Percentiles rank a stretch among this genome's conserved stretches.
phyloP scores from a whole-genome alignment of 23 tunicate species.

The Halocynthia aurantium region DNA sequence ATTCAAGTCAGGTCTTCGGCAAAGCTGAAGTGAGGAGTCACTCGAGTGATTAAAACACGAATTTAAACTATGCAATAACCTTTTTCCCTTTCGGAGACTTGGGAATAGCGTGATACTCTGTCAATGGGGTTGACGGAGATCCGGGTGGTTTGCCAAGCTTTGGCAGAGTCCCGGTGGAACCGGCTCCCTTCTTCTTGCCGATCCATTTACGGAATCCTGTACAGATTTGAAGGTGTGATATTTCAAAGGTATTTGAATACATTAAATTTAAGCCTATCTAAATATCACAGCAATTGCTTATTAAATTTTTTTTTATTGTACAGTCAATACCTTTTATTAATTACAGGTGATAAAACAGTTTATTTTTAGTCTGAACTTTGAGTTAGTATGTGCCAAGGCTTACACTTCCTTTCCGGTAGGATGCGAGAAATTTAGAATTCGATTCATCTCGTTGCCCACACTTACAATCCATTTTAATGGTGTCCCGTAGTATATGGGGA shows the following conservation, averaged over 20 bases:
- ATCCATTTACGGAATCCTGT: constrained; percentile 72
- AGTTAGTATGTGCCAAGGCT: neutral
- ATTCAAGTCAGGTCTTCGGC: neutral
- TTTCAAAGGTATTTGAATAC: too few relatives aligned
- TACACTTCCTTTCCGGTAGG: too few relatives aligned
- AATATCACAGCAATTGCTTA: neutral
- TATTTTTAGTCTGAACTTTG: neutral
- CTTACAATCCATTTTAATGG: too few relatives aligned
- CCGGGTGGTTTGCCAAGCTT: too few relatives aligned
- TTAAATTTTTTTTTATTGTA: neutral
- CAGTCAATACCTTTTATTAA: neutral
- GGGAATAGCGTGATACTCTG: constrained; percentile 2
- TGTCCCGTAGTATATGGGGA: too few relatives aligned
- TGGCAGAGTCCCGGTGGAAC: neutral
- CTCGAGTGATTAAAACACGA: neutral
- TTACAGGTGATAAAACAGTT: neutral
- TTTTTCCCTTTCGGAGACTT: constrained; percentile 22
- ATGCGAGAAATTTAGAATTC: too few relatives aligned
- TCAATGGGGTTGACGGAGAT: too few relatives aligned
- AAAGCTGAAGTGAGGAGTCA: neutral
- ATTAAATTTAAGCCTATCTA: too few relatives aligned
- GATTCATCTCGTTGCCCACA: too few relatives aligned
- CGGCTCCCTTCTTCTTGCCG: constrained; percentile 13
- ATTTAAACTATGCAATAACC: neutral
- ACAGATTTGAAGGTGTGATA: neutral